Conservation (phyloP, 2,888 invertebrate species). For the Bembecia ichneumoniformis region DNA sequence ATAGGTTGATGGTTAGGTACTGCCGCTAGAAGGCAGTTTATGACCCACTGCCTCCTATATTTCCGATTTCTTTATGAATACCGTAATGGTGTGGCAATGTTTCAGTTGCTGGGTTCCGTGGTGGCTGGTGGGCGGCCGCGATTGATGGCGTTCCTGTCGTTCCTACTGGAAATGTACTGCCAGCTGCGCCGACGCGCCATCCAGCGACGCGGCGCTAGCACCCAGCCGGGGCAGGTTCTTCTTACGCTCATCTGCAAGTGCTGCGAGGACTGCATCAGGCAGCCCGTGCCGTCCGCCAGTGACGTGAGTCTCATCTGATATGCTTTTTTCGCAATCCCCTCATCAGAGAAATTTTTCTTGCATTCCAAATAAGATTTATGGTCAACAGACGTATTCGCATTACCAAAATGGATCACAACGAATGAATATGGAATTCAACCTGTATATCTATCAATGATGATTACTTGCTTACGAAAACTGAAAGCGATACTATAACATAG, state of each 20-base stretch:
- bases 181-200: constrained; percentile 81
- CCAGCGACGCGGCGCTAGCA: constrained; percentile 68
- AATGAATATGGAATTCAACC: not conserved
- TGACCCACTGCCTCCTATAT: no score
- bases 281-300: constrained; percentile 84
- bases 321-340: not conserved
- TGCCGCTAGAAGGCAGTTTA: no score
- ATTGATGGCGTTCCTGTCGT: constrained; percentile 89
- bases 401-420: not conserved
- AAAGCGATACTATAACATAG: no score
- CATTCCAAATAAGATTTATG: not conserved
- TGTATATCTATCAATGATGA: no score
- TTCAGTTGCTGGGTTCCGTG: constrained; percentile 63
- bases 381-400: not conserved
- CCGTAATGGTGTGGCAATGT: not conserved
- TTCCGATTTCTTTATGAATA: no score
- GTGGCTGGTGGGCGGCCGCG: constrained; percentile 76
- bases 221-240: constrained; percentile 78
- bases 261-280: constrained; percentile 88
- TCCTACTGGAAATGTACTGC: constrained; percentile 92
- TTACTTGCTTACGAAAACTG: no score
- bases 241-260: constrained; percentile 89
- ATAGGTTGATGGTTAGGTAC: no score
- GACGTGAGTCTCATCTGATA: constrained; percentile 72
- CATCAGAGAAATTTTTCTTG: no score